Evolutionary conservation across 92 coral and sea anemone species (phyloP).

Genomic region (Actinernus sp.): DNA sequence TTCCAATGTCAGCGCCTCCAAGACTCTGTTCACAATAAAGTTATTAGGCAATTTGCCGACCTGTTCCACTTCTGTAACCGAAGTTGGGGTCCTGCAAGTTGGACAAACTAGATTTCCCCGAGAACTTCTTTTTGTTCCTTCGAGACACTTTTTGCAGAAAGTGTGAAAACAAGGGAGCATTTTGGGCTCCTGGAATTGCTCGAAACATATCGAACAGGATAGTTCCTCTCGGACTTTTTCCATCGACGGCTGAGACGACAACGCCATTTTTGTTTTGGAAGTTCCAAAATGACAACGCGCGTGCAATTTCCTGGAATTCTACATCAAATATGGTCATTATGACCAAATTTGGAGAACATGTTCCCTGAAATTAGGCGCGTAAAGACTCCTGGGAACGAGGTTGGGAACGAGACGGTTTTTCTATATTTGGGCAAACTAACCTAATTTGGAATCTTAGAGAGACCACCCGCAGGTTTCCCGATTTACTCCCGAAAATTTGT

Average conservation of each 20-base stretch:
- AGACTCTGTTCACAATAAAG: conserved; percentile 36
- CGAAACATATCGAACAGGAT: conserved; percentile 68
- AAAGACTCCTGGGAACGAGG: no score
- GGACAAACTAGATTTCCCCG: conserved; percentile 31
- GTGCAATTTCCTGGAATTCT: background rate
- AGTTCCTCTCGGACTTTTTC: conserved; percentile 47
- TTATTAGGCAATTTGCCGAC: conserved; percentile 45
- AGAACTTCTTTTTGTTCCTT: conserved; percentile 5
- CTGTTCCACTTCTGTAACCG: conserved; percentile 7
- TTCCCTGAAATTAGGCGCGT: background rate
- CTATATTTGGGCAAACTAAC: background rate
- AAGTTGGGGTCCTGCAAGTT: conserved; percentile 29
- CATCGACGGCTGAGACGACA: conserved; percentile 7
- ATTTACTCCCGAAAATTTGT: background rate
- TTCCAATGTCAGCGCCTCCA: conserved; percentile 36
- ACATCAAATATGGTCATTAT: conserved; percentile 50
- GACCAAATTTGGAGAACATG: conserved; percentile 23
- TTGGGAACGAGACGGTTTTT: no score
- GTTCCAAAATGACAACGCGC: no score
- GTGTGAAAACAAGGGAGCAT: conserved; percentile 79
- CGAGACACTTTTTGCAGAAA: conserved; percentile 75
- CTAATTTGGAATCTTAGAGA: background rate
- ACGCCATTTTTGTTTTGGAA: background rate
- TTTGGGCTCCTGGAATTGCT: conserved; percentile 65
- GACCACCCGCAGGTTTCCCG: background rate